phyloP scores from a whole-genome alignment of 2,113 vertebrate species.

The Melanostigma gelatinosum region DNA sequence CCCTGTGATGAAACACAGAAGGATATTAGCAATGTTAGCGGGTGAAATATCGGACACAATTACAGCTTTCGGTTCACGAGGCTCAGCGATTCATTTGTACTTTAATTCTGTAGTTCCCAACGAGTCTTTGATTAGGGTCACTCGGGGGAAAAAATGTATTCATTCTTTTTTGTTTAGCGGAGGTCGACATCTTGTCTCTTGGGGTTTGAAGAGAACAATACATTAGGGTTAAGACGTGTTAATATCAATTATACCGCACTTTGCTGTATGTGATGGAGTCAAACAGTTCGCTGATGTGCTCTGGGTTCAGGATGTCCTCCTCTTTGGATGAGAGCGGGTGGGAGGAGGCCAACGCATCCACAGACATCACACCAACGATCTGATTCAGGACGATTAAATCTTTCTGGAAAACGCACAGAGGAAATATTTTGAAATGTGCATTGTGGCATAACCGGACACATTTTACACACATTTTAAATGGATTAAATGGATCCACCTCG shows the following conservation, averaged over 20 bases:
- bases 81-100: constrained; percentile 7
- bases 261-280: constrained; percentile 92
- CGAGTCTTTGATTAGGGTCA: not conserved
- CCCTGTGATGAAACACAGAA: constrained; percentile 78
- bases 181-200: not conserved
- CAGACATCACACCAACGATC: constrained; percentile 81
- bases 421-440: not conserved
- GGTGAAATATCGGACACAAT: not conserved
- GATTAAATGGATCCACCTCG: not conserved
- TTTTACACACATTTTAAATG: not conserved
- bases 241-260: constrained; percentile 71
- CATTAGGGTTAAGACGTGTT: not conserved
- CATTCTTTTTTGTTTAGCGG: not conserved
- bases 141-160: not conserved
- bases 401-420: constrained; percentile 77
- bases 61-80: not conserved
- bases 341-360: constrained; percentile 85
- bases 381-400: constrained; percentile 88
- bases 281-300: constrained; percentile 87
- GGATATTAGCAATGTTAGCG: not conserved
- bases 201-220: not conserved
- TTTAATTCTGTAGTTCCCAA: not conserved
- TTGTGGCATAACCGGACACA: not conserved
- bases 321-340: constrained; percentile 86
- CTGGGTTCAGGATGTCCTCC: constrained; percentile 81